Conservation (phyloP, 2,888 invertebrate species). For the Trilocha varians region DNA sequence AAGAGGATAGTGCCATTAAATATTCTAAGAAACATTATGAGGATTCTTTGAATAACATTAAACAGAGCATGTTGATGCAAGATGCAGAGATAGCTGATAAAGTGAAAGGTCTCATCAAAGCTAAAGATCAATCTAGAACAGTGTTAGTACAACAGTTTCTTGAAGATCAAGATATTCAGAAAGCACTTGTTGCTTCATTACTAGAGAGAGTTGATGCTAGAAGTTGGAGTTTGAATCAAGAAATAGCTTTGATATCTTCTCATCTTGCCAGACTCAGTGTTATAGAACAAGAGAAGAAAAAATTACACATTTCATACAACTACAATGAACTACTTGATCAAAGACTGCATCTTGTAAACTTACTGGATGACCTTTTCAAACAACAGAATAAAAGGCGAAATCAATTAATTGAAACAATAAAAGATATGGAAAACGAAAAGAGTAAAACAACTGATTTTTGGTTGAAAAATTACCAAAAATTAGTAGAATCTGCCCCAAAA, state of each 20-base stretch:
- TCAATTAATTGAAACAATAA: conserved; percentile 78
- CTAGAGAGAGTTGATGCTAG: conserved; percentile 82
- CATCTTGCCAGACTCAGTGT: conserved; percentile 81
- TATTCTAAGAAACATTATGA: conserved; percentile 76
- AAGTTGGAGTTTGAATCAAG: conserved; percentile 83
- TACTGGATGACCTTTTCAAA: conserved; percentile 78
- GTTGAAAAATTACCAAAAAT: conserved; percentile 86
- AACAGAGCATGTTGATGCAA: conserved; percentile 70
- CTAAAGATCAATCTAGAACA: conserved; percentile 75
- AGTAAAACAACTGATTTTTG: conserved; percentile 76
- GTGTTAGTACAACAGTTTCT: conserved; percentile 75
- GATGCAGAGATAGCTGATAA: conserved; percentile 76
- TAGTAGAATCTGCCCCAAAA: conserved; percentile 83
- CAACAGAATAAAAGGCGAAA: conserved; percentile 78
- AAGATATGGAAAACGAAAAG: conserved; percentile 78
- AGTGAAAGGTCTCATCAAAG: conserved; percentile 72
- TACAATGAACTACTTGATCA: conserved; percentile 80
- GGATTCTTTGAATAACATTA: conserved; percentile 76
- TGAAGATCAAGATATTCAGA: conserved; percentile 81
- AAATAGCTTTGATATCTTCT: conserved; percentile 80
- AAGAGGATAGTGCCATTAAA: conserved; percentile 76
- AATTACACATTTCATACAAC: conserved; percentile 77
- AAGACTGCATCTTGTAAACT: conserved; percentile 76
- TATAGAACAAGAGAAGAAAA: conserved; percentile 81
- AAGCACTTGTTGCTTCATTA: conserved; percentile 79